Conservation (phyloP, 2,113 vertebrate genomes). For the Sylvilagus bachmani region DNA sequence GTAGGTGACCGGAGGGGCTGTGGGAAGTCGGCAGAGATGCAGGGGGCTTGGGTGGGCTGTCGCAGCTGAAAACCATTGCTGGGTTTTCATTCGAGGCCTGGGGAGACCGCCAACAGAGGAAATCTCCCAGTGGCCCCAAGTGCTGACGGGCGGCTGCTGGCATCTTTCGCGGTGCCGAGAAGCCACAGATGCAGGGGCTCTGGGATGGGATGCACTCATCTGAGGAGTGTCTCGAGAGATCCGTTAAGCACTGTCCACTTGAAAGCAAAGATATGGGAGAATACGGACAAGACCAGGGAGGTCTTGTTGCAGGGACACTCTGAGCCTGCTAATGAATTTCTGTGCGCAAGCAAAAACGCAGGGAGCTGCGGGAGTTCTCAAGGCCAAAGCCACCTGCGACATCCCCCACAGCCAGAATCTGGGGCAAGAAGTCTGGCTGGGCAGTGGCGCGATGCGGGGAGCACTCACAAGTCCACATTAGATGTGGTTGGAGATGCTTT, state of each 20-base stretch:
- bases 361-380: not conserved
- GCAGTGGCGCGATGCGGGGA: not conserved
- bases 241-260: constrained; percentile 5
- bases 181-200: not conserved
- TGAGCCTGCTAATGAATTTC: not conserved
- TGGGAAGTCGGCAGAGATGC: not conserved
- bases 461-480: not conserved
- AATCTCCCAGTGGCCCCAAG: not conserved
- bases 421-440: constrained; percentile 11
- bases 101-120: not conserved
- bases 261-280: not conserved
- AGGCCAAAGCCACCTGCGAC: constrained; percentile 3
- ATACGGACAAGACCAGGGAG: not conserved
- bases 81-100: not conserved
- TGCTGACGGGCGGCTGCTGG: not conserved
- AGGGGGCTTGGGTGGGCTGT: not conserved
- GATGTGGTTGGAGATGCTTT: not conserved
- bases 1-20: not conserved
- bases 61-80: not conserved
- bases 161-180: not conserved
- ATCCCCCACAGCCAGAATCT: constrained; percentile 48
- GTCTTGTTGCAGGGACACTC: constrained; percentile 29
- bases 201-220: not conserved
- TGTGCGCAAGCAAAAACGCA: not conserved
- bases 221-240: not conserved